Percentiles rank a stretch among this genome's conserved stretches.
Evolutionary conservation across 2,113 vertebrate species (phyloP).

Genomic region (Ariopsis seemanni): DNA sequence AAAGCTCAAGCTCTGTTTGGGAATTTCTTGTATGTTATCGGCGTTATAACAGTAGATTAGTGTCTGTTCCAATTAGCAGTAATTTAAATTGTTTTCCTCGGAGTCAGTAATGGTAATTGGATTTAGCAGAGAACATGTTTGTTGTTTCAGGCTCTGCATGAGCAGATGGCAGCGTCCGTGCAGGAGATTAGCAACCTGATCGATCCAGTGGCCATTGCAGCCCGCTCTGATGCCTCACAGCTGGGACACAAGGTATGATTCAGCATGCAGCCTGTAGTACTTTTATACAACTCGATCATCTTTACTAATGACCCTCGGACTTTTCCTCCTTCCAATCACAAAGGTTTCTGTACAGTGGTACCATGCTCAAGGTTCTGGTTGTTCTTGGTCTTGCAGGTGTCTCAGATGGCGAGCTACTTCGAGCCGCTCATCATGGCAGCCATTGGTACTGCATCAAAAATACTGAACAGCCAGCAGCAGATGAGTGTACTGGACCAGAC

Average conservation of each 20-base stretch:
- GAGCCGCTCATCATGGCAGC: slow-evolving; percentile 91
- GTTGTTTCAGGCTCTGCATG: slow-evolving; percentile 84
- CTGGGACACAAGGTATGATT: slow-evolving; percentile 91
- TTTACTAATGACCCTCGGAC: background rate
- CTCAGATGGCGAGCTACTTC: slow-evolving; percentile 97
- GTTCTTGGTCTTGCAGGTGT: slow-evolving; percentile 75
- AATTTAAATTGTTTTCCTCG: background rate
- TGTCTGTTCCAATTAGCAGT: background rate
- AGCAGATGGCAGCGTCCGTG: slow-evolving; percentile 95
- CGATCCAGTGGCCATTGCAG: slow-evolving; percentile 86
- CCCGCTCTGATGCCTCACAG: slow-evolving; percentile 89
- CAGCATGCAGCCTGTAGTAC: background rate
- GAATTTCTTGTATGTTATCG: background rate
- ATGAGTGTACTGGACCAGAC: slow-evolving; percentile 98
- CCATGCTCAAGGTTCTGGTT: background rate
- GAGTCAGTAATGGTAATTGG: background rate
- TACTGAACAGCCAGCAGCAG: slow-evolving; percentile 94
- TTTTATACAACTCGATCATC: background rate
- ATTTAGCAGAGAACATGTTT: background rate
- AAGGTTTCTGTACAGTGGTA: background rate
- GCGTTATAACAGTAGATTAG: background rate
- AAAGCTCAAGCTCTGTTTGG: background rate
- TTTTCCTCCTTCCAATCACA: background rate
- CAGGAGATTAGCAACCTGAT: slow-evolving; percentile 96
- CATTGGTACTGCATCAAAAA: slow-evolving; percentile 90